Evolutionary conservation across 1,140 invertebrate species (phyloP).

Genomic region (Ctenoplectra terminalis): DNA sequence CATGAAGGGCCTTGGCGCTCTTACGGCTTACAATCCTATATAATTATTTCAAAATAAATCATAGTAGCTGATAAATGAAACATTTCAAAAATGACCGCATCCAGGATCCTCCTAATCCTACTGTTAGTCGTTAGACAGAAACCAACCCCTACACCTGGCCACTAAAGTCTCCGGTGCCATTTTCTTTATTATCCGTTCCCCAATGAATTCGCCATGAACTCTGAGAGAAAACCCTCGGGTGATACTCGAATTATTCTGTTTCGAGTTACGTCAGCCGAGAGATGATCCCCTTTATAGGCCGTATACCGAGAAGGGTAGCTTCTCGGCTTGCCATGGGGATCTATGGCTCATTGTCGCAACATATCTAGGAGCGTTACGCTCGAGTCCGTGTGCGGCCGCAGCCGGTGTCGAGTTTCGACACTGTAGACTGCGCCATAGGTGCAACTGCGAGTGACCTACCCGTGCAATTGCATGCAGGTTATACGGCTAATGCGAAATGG

Average conservation of each 20-base stretch:
- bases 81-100: too few relatives aligned
- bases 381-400: constrained; percentile 9
- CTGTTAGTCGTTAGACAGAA: too few relatives aligned
- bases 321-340: constrained; percentile 20
- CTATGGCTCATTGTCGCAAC: constrained; percentile 28
- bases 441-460: constrained; percentile 4
- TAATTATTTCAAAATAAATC: too few relatives aligned
- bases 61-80: too few relatives aligned
- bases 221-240: neutral
- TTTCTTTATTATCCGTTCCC: neutral
- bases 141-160: too few relatives aligned
- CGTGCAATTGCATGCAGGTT: constrained; percentile 21
- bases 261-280: neutral
- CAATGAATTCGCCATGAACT: neutral
- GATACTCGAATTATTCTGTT: neutral
- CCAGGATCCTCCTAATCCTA: too few relatives aligned
- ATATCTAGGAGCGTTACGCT: constrained; percentile 8
- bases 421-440: neutral
- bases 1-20: too few relatives aligned
- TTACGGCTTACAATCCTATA: too few relatives aligned
- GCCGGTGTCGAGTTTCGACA: constrained; percentile 41
- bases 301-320: neutral
- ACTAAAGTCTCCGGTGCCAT: neutral
- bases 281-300: neutral
- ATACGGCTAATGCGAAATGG: constrained; percentile 58